Evolutionary conservation across 1,140 invertebrate genomes (phyloP), one percentile per base, ranked within the genome.

Genomic region (Panagrolaimus sp.): DNA sequence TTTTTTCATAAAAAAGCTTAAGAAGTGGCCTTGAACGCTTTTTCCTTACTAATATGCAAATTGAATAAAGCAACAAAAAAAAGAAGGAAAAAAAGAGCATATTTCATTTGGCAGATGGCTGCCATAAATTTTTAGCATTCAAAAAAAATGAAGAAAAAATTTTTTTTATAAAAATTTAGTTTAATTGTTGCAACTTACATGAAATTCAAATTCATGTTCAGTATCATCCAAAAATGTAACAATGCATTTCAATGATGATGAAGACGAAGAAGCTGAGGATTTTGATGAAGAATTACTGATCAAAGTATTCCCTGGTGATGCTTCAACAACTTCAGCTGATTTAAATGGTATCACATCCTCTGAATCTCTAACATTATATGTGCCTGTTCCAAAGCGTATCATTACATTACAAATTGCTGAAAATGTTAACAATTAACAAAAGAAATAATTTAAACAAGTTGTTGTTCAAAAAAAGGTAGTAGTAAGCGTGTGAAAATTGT

Each of bases 221-320:
- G 91, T 91, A 83, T 95, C 92, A 87, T 98, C 94, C 72, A 98
- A 87, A 85, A 98, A 96, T 74, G 84, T 82, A 4, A 97, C 92
- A 63, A 89, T 90, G 78, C 92, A 91, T 44, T 66, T 27, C 42
- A 66, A 66, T 16, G 14, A 20, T 13, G 27, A 63, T n/a, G 27
- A 63, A 16, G 62, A 23, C 31, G 42, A 31, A 23, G 27, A 63
- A 16, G 62, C 11, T 38, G 42, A 31, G 9, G 27, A 16, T 63
- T 63, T 42, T 9, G 43, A 48, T 13, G 20, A n/a, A 13, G 8
- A 38, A 16, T 23, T 63, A 63, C n/a, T 20, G 16, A 13, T 44
- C 27, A 23, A 42, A 31, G 43, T 42, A 44, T n/a, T 42, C 16
- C 57, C 14, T 48, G 42, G 9, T 13, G 16, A 16, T 13, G 42